These are phyloP conservation scores for Drosophila chauvacae DNA, from an alignment of 1,140 invertebrate species.

Conservation along the genomic window DNA sequence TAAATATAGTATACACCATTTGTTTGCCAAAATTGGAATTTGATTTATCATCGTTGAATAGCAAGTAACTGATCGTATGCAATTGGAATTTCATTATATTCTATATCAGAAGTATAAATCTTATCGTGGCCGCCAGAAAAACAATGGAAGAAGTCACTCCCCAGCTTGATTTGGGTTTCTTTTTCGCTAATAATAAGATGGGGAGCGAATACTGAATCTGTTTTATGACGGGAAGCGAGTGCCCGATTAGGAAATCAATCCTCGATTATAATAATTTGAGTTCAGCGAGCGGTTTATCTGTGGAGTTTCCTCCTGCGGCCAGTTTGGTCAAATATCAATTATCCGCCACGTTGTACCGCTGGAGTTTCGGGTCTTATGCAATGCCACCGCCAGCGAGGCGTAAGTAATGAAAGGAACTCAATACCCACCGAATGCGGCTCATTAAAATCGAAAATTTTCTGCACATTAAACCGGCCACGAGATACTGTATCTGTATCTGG, in stretches of 20 bases:
- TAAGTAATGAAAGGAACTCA: slow-evolving; percentile 48
- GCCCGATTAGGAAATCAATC: slow-evolving; percentile 28
- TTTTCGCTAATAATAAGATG: neutral
- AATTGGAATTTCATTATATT: slow-evolving; percentile 30
- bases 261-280: slow-evolving; percentile 18
- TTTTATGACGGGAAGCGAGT: slow-evolving; percentile 18
- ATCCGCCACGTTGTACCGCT: slow-evolving; percentile 60
- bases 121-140: slow-evolving; percentile 8
- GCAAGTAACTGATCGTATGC: slow-evolving; percentile 42
- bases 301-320: slow-evolving; percentile 22
- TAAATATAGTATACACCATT: slow-evolving; percentile 32
- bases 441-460: slow-evolving; percentile 68
- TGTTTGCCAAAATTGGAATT: slow-evolving; percentile 15
- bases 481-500: slow-evolving; percentile 28
- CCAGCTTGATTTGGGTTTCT: slow-evolving; percentile 2
- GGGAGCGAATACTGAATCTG: slow-evolving; percentile 5
- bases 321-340: slow-evolving; percentile 54
- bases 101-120: slow-evolving; percentile 23
- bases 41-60: slow-evolving; percentile 35
- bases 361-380: slow-evolving; percentile 31
- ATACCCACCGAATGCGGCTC: slow-evolving; percentile 42
- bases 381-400: slow-evolving; percentile 41
- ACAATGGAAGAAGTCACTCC: slow-evolving; percentile 21
- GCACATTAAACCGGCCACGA: slow-evolving; percentile 53
- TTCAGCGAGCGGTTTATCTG: slow-evolving; percentile 3